Evolutionary conservation across 2,888 invertebrate species (phyloP).

Genomic region (Lysandra bellargus): DNA sequence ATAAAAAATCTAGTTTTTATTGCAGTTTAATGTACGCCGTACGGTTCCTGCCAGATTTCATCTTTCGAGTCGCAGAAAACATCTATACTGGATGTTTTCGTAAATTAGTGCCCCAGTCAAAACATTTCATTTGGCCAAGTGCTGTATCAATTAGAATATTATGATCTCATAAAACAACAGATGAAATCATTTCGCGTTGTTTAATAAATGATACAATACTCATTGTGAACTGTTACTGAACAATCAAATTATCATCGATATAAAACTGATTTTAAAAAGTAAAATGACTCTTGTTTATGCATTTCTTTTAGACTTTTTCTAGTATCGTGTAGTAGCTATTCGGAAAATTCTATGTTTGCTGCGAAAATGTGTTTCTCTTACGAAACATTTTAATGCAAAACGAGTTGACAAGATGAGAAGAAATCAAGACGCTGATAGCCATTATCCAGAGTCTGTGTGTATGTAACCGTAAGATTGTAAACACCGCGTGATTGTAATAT

Average conservation of each 20-base stretch:
- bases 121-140: neutral
- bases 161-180: conserved; percentile 21
- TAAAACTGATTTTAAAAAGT: neutral
- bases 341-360: no score
- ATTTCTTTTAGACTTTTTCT: no score
- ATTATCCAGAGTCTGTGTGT: no score
- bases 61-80: neutral
- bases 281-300: no score
- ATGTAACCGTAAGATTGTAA: no score
- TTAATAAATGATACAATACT: neutral
- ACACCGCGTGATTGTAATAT: no score
- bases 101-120: neutral
- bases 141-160: conserved; percentile 13
- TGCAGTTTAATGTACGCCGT: neutral
- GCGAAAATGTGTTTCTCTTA: no score
- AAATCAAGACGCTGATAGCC: no score
- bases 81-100: neutral
- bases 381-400: no score
- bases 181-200: conserved; percentile 25
- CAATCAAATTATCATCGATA: neutral
- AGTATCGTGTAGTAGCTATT: no score
- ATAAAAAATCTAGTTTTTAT: neutral
- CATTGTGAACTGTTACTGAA: conserved; percentile 1
- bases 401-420: no score
- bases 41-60: neutral